Conservation (phyloP, 2,797 vertebrate genomes). For the Pristis pectinata region DNA sequence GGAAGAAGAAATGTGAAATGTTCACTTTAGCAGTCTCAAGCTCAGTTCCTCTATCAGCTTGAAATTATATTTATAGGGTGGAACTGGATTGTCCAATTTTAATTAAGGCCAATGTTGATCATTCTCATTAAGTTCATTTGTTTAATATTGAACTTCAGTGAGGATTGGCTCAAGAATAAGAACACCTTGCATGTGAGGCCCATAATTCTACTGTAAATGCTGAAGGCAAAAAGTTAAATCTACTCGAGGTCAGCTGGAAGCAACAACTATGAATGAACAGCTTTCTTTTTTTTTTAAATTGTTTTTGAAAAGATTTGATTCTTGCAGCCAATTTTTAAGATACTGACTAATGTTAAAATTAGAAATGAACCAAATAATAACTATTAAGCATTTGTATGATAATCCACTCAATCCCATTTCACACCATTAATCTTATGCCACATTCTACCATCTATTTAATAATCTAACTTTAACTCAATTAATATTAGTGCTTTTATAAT, state of each 20-base stretch:
- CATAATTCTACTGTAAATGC: neutral
- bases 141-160: neutral
- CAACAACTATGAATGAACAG: neutral
- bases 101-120: neutral
- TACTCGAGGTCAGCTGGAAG: neutral
- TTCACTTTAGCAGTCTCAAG: neutral
- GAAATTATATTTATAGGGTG: neutral
- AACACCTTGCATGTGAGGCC: neutral
- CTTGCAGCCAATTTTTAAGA: neutral
- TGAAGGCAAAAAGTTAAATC: neutral
- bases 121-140: neutral
- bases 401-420: neutral
- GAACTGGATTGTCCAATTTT: neutral
- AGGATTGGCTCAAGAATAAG: neutral
- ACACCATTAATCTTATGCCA: neutral
- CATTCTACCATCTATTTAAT: neutral
- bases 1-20: neutral
- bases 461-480: neutral
- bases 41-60: neutral
- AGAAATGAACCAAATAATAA: neutral
- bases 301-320: neutral
- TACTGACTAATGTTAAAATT: neutral
- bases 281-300: neutral
- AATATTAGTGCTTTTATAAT: neutral
- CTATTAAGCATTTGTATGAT: neutral